These are phyloP conservation scores for Elymnias hypermnestra DNA, from an alignment of 1,140 invertebrate genomes.

Conservation along the genomic window DNA sequence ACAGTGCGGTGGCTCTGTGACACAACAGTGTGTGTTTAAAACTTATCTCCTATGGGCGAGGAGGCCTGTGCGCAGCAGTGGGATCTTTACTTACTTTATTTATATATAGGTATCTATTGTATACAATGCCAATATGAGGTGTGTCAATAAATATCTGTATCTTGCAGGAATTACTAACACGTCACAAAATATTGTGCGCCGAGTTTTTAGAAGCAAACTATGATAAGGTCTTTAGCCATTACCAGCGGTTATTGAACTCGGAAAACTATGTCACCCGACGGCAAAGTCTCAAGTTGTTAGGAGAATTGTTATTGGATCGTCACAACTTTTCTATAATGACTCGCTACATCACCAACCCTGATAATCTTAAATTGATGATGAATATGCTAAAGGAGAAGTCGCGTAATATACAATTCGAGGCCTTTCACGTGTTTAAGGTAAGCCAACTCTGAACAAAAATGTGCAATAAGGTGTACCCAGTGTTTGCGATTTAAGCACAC, in stretches of 20 bases:
- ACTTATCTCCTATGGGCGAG: too few relatives aligned
- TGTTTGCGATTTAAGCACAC: too few relatives aligned
- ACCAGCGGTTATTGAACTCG: conserved; percentile 97
- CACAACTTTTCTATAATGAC: conserved; percentile 99
- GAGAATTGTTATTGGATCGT: conserved; percentile 97
- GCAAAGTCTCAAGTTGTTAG: conserved; percentile 97
- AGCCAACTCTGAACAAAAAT: conserved; percentile 6
- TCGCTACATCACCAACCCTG: conserved; percentile 98
- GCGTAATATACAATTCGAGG: conserved; percentile 99
- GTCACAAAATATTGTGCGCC: conserved; percentile 98
- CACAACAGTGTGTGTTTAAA: too few relatives aligned
- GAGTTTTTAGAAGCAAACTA: conserved; percentile 99
- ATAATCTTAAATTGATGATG: conserved; percentile 99
- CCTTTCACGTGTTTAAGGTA: conserved; percentile 99
- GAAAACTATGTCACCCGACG: conserved; percentile 99
- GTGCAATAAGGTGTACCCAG: too few relatives aligned
- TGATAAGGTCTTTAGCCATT: conserved; percentile 97
- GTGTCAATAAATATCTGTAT: conserved; percentile 8
- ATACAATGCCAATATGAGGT: too few relatives aligned
- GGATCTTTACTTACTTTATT: too few relatives aligned
- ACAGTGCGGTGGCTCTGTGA: too few relatives aligned
- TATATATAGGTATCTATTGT: too few relatives aligned
- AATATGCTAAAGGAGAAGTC: conserved; percentile 99
- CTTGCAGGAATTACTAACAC: conserved; percentile 96
- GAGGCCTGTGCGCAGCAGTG: too few relatives aligned